Conservation (phyloP, 2,888 invertebrate genomes). For the Blomia tropicalis region DNA sequence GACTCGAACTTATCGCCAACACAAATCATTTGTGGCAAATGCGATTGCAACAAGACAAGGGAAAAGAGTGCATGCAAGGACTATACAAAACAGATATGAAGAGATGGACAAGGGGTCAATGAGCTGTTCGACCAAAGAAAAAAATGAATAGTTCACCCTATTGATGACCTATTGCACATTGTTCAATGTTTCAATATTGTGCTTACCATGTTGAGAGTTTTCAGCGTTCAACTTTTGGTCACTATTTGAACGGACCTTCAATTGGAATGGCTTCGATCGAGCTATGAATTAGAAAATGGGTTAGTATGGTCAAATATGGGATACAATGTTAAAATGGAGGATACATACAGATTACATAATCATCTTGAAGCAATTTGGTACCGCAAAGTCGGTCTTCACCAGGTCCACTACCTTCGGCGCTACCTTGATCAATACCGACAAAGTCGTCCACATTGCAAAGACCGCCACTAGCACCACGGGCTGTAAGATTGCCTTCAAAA, state of each 20-base stretch:
- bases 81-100: too few species aligned
- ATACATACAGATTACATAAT: slow-evolving; percentile 26
- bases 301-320: slow-evolving; percentile 19
- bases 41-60: too few species aligned
- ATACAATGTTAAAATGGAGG: neutral
- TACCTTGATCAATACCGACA: slow-evolving; percentile 27
- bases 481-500: slow-evolving; percentile 20
- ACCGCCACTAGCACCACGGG: slow-evolving; percentile 24
- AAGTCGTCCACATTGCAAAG: slow-evolving; percentile 28
- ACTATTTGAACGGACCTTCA: slow-evolving; percentile 29
- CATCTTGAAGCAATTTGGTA: slow-evolving; percentile 25
- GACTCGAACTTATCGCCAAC: too few species aligned
- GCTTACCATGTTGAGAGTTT: slow-evolving; percentile 28
- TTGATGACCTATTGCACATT: neutral
- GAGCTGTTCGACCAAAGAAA: neutral
- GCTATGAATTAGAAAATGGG: slow-evolving; percentile 21
- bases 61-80: too few species aligned
- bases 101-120: neutral
- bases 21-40: too few species aligned
- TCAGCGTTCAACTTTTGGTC: slow-evolving; percentile 29
- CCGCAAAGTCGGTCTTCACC: slow-evolving; percentile 28
- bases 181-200: neutral
- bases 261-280: slow-evolving; percentile 30
- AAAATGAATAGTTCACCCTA: too few species aligned
- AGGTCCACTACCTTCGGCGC: slow-evolving; percentile 25